Evolutionary conservation across 2,888 invertebrate genomes (phyloP).

Genomic region (Acanthococcus lagerstroemiae): DNA sequence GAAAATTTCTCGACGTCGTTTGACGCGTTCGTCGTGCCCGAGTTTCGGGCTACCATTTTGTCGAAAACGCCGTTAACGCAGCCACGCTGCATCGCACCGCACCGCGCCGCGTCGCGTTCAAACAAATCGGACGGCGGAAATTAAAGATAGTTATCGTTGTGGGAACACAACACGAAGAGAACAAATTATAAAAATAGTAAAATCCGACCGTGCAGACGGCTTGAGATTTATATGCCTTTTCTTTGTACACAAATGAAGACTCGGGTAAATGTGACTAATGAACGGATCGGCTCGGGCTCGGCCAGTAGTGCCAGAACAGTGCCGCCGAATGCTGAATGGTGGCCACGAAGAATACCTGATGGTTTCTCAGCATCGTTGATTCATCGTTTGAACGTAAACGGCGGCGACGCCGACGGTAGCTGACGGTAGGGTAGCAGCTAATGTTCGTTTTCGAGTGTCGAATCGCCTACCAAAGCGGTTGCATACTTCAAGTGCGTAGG

Average conservation of each 20-base stretch:
- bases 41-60: too few species aligned
- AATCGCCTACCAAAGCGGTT: too few species aligned
- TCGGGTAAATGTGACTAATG: background rate
- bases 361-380: background rate
- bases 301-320: background rate
- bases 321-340: background rate
- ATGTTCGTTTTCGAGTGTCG: too few species aligned
- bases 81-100: too few species aligned
- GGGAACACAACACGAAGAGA: background rate
- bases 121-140: background rate
- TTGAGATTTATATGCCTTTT: background rate
- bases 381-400: too few species aligned
- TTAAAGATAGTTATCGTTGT: background rate
- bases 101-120: too few species aligned
- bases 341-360: background rate
- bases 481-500: background rate
- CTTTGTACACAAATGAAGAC: background rate
- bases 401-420: too few species aligned
- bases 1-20: too few species aligned
- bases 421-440: too few species aligned
- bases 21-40: too few species aligned
- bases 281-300: background rate
- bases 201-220: background rate
- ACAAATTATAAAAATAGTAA: background rate
- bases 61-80: too few species aligned